Evolutionary conservation across 2,888 invertebrate genomes (phyloP), one percentile per base, ranked within the genome.

Genomic region (Panzeria rudis): DNA sequence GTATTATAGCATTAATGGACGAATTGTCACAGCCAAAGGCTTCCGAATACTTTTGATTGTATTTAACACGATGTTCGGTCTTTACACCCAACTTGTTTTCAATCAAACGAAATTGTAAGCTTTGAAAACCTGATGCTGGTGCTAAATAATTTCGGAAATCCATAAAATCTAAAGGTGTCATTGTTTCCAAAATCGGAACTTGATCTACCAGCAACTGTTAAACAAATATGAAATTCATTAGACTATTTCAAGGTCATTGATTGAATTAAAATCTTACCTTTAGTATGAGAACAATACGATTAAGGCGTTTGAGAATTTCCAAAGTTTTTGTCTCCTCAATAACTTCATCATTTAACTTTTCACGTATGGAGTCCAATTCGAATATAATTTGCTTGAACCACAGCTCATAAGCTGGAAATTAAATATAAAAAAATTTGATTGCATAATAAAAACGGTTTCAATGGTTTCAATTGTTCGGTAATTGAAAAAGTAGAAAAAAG

Each of bases 361-460:
- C 93, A 54, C 98, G 93, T 35, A 99, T 96, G 0, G 98, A 98
- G 92, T 99, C 99, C 90, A 99, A 94, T 90, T 99, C 99, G 92
- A 95, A 98, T 86, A 99, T 96, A 68, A 99, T 98, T 93, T 99
- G 99, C 92, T 99, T 99, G 94, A 99, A 99, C 99, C 99, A 99
- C 5, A 99, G 94, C 93, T 99, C 99, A 93, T 99, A 99, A 0
- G 98, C 98, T 98, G 20, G 0, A 64, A 71, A 38, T 23, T 17
- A 59, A 35, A 68, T 52, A 52, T 5, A 44, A 1, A 38, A 23
- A 17, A 17, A 47, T 44, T 44, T 7, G n/a, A n/a, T n/a, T n/a
- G n/a, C n/a, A n/a, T 44, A 13, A n/a, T n/a, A 44, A 44, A 44
- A n/a, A 41, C 3, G 15, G 15, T 4, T 3, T 13, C 15, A n/a